Evolutionary conservation across 1,140 invertebrate genomes (phyloP).

Genomic region (Berghia stephanieae): DNA sequence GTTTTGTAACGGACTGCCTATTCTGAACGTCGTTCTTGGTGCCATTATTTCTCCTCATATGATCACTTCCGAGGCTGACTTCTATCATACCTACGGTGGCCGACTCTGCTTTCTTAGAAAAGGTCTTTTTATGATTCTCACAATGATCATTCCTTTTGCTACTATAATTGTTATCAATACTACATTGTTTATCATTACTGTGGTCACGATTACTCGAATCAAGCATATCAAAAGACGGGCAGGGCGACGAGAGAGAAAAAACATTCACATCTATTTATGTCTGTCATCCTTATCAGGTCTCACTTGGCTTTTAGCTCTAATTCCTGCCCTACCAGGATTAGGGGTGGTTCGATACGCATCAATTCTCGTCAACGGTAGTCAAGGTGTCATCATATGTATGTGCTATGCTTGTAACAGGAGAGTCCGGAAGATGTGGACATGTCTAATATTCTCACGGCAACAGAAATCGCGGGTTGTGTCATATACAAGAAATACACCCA

Average conservation of each 20-base stretch:
- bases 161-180: slow-evolving; percentile 39
- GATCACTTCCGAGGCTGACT: slow-evolving; percentile 10
- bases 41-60: slow-evolving; percentile 19
- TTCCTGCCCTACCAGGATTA: slow-evolving; percentile 38
- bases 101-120: slow-evolving; percentile 42
- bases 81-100: slow-evolving; percentile 44
- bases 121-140: slow-evolving; percentile 34
- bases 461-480: no score
- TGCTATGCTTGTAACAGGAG: slow-evolving; percentile 57
- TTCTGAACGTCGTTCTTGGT: slow-evolving; percentile 31
- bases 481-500: no score
- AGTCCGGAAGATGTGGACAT: slow-evolving; percentile 30
- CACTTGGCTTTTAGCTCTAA: slow-evolving; percentile 46
- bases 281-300: slow-evolving; percentile 46
- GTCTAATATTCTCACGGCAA: no score
- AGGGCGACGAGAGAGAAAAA: slow-evolving; percentile 32
- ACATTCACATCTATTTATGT: slow-evolving; percentile 40
- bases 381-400: slow-evolving; percentile 73
- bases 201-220: slow-evolving; percentile 18
- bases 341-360: slow-evolving; percentile 69
- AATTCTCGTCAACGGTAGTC: slow-evolving; percentile 71
- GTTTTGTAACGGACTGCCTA: slow-evolving; percentile 27
- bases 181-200: slow-evolving; percentile 39
- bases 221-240: slow-evolving; percentile 27
- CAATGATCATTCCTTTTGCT: slow-evolving; percentile 44